A percentile compares a stretch with the other conserved stretches of the same genome.
Conservation (phyloP, 2,888 invertebrate genomes). For the Drosophila suboccidentalis region DNA sequence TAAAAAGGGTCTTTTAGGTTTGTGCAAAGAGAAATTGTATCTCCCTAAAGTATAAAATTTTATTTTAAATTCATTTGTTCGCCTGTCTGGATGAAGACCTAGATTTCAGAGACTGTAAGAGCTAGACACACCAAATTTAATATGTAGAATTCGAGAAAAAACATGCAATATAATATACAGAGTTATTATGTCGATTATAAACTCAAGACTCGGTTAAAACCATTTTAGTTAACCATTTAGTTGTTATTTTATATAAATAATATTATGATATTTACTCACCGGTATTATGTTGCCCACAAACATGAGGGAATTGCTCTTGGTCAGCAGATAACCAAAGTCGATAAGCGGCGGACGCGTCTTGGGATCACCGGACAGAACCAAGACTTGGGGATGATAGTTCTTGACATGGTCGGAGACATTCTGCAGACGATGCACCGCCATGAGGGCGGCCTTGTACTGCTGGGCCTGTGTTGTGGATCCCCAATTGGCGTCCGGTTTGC, state of each 20-base stretch:
- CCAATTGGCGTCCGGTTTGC: conserved; percentile 99
- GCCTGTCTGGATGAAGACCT: too few relatives aligned
- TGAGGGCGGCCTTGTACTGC: conserved; percentile 96
- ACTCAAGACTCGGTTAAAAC: too few relatives aligned
- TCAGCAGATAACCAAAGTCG: conserved; percentile 96
- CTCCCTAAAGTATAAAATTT: too few relatives aligned
- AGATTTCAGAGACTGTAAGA: too few relatives aligned
- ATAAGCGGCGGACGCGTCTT: conserved; percentile 94
- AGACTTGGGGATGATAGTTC: conserved; percentile 96
- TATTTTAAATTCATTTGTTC: too few relatives aligned
- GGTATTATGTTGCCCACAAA: conserved; percentile 94
- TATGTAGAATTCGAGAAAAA: too few relatives aligned
- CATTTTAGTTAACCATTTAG: too few relatives aligned
- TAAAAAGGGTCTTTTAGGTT: not conserved
- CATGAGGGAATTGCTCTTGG: conserved; percentile 95
- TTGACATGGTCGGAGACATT: conserved; percentile 98
- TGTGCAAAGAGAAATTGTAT: too few relatives aligned
- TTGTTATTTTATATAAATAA: too few relatives aligned
- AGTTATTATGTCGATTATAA: too few relatives aligned
- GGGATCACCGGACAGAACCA: conserved; percentile 94
- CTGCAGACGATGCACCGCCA: conserved; percentile 92
- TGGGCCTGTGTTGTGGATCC: conserved; percentile 98
- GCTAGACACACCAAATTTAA: too few relatives aligned
- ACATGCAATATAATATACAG: too few relatives aligned
- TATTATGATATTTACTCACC: conserved; percentile 86